Conservation (phyloP, 2,888 invertebrate species). For the Geotrupes spiniger region DNA sequence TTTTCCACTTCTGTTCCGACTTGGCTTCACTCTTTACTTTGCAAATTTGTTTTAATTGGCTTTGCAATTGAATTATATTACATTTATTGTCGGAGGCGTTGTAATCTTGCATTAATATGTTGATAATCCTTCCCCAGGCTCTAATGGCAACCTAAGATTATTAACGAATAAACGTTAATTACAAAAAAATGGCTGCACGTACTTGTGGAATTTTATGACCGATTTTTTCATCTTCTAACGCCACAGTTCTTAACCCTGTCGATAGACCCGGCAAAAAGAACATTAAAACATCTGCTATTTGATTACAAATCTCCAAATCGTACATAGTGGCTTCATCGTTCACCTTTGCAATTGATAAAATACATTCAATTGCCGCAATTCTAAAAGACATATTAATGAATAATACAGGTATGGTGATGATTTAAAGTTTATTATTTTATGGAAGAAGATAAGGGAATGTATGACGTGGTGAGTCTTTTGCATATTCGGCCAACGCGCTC, state of each 20-base stretch:
- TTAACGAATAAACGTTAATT: neutral
- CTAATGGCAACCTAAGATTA: constrained; percentile 49
- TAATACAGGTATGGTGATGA: constrained; percentile 1
- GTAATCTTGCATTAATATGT: constrained; percentile 52
- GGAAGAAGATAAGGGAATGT: too few species aligned
- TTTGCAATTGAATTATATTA: constrained; percentile 14
- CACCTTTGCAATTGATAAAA: constrained; percentile 62
- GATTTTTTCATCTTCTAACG: constrained; percentile 57
- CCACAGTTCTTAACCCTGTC: constrained; percentile 58
- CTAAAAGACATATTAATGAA: too few species aligned
- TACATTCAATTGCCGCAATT: constrained; percentile 56
- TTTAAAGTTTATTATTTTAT: too few species aligned
- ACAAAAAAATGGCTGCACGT: too few species aligned
- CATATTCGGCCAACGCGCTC: too few species aligned
- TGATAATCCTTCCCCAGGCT: constrained; percentile 50
- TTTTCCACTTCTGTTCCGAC: constrained; percentile 32
- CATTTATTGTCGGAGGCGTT: constrained; percentile 28
- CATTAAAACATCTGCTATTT: constrained; percentile 58
- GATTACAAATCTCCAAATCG: constrained; percentile 54
- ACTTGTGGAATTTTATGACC: constrained; percentile 63
- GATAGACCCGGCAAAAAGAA: constrained; percentile 65
- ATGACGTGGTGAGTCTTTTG: too few species aligned
- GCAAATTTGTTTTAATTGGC: constrained; percentile 15
- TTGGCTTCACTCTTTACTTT: constrained; percentile 6
- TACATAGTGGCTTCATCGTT: constrained; percentile 55